Evolutionary conservation across 2,888 invertebrate genomes (phyloP).

Genomic region (Heliconius ismenius): DNA sequence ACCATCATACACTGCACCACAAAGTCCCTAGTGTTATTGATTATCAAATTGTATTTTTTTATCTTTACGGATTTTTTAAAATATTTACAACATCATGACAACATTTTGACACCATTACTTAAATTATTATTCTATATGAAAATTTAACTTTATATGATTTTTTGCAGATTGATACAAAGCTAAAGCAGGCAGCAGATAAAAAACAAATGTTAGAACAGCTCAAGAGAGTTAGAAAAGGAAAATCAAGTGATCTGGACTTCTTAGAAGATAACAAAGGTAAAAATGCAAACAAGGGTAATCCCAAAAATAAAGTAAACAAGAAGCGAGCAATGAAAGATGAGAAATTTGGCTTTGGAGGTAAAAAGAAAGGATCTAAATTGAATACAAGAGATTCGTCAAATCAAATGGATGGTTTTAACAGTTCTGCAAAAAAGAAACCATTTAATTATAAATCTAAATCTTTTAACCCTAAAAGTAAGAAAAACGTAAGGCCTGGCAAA

Average conservation of each 20-base stretch:
- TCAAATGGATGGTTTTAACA: conserved; percentile 83
- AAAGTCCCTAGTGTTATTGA: too few relatives aligned
- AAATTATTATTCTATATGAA: too few relatives aligned
- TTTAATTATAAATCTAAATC: conserved; percentile 70
- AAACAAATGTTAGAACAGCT: conserved; percentile 95
- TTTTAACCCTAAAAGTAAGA: conserved; percentile 66
- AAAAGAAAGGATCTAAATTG: conserved; percentile 93
- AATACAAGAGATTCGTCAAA: conserved; percentile 92
- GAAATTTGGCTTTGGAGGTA: conserved; percentile 97
- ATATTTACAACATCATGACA: too few relatives aligned
- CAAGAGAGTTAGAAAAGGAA: conserved; percentile 95
- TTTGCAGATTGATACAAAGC: conserved; percentile 88
- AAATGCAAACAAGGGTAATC: conserved; percentile 54
- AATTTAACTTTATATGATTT: not conserved
- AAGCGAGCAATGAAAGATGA: conserved; percentile 87
- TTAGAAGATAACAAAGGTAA: conserved; percentile 84
- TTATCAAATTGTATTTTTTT: too few relatives aligned
- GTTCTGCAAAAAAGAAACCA: conserved; percentile 66
- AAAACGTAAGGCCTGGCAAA: conserved; percentile 81
- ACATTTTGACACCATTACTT: too few relatives aligned
- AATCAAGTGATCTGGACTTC: conserved; percentile 90
- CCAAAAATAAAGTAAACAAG: conserved; percentile 67
- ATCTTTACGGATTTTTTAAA: too few relatives aligned
- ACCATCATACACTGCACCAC: not conserved
- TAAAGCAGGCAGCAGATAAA: conserved; percentile 94